A percentile compares a stretch with the other conserved stretches of the same genome.
Evolutionary conservation across 2,113 vertebrate genomes (phyloP).

Genomic region (Peucedramus taeniatus): DNA sequence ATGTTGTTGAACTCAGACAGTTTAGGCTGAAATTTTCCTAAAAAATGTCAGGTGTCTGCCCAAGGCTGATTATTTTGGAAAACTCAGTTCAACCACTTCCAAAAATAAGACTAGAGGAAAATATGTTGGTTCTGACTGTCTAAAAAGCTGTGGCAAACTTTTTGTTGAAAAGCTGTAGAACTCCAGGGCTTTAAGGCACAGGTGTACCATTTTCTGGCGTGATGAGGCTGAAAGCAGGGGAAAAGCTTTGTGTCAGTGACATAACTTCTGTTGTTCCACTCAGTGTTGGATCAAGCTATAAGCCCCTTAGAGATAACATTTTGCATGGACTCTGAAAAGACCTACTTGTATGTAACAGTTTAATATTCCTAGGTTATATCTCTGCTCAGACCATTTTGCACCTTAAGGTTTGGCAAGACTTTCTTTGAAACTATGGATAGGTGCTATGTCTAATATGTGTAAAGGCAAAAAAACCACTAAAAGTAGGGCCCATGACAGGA

Average conservation of each 20-base stretch:
- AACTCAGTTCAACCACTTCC: conserved; percentile 37
- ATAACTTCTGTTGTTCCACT: not conserved
- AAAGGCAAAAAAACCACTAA: not conserved
- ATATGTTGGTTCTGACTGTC: conserved; percentile 29
- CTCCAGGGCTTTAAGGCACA: not conserved
- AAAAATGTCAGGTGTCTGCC: conserved; percentile 21
- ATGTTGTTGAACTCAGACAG: not conserved
- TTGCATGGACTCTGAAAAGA: not conserved
- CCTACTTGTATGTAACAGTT: not conserved
- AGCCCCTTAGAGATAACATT: not conserved
- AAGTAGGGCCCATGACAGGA: not conserved
- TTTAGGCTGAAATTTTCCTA: conserved; percentile 44
- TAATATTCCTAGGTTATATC: not conserved
- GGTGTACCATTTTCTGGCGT: not conserved
- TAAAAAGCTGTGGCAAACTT: conserved; percentile 18
- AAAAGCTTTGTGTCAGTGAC: not conserved
- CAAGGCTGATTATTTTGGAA: conserved; percentile 53
- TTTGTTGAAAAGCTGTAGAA: conserved; percentile 12
- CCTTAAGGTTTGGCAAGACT: not conserved
- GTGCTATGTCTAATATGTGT: not conserved
- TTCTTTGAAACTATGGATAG: not conserved
- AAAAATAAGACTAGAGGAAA: conserved; percentile 52
- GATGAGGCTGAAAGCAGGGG: not conserved
- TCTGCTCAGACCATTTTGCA: not conserved
- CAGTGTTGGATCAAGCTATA: not conserved